Evolutionary conservation across 2,113 vertebrate genomes (phyloP), one percentile per base, ranked within the genome.

Genomic region (Amblyopsis rosae): DNA sequence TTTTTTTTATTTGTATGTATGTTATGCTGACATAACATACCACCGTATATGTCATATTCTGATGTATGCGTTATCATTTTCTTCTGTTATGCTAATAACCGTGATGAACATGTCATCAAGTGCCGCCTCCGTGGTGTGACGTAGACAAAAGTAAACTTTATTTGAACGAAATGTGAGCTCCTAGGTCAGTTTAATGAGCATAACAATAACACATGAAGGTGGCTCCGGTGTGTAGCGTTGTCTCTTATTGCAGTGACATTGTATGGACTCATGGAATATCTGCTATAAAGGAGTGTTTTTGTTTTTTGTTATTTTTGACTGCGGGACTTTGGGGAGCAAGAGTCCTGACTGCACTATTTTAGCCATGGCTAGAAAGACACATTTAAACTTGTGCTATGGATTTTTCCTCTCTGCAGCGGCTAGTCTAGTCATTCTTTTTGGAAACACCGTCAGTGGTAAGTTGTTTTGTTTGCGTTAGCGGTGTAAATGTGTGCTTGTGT

Each of bases 111-210:
- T 64, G 16, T 5, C 13, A 6, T 53, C 51, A 53, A 53, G 12
- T 6, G 16, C 87, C 87, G 80, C 89, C 86, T 79, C 41, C 65
- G 1, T 50, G 75, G 81, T 69, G 59, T 82, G 79, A 88, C 84
- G 85, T 86, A 16, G 51, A 4, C 2, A 15, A 58, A 77, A 65
- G 59, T 76, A 41, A 64, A 77, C 45, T 59, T 64, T 1, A 58
- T 15, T 55, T 12, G 49, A 41, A 33, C 57, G 50, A 16, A 63
- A 50, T 19, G 19, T 63, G 75, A 62, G 65, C 46, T 55, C 4
- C 9, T 17, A 61, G 60, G 61, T 76, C 69, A 77, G 26, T 26
- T 26, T 26, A 26, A 26, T 26, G 26, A 26, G 26, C 26, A 26
- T 26, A 26, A 62, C 82, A 78, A 12, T 17, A 51, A 4, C 1